Percentiles rank a stretch among this genome's conserved stretches.
phyloP scores from a whole-genome alignment of 2,113 vertebrate genomes.

The Atractosteus spatula region DNA sequence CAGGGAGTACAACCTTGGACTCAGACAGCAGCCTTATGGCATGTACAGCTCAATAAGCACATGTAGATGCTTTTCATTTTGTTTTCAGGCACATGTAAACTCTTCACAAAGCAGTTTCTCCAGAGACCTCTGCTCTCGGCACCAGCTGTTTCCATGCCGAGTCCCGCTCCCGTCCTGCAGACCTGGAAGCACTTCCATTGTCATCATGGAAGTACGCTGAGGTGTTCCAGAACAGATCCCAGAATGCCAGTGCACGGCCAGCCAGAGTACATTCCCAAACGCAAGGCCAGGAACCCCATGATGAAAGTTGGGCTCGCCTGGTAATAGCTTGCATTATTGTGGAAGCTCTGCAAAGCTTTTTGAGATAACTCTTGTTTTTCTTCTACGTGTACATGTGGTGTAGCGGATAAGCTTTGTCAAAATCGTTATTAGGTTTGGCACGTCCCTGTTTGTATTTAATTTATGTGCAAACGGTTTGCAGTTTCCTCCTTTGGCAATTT shows the following conservation, averaged over 20 bases:
- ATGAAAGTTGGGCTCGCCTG: conserved; percentile 83
- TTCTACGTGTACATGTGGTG: too few species aligned
- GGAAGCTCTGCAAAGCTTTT: background rate
- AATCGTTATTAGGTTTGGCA: too few species aligned
- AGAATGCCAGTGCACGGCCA: conserved; percentile 36
- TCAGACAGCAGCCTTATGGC: background rate
- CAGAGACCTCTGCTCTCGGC: conserved; percentile 5
- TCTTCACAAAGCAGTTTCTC: conserved; percentile 11
- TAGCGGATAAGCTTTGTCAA: too few species aligned
- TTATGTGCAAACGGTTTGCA: too few species aligned
- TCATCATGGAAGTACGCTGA: conserved; percentile 26
- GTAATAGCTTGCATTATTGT: conserved; percentile 52
- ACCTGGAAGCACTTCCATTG: conserved; percentile 32
- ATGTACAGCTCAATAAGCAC: background rate
- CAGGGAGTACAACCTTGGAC: too few species aligned
- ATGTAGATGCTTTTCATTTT: too few species aligned
- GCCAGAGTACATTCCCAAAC: conserved; percentile 78
- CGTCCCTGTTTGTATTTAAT: too few species aligned
- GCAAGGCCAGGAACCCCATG: conserved; percentile 84
- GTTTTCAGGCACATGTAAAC: too few species aligned
- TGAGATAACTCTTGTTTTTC: conserved; percentile 8
- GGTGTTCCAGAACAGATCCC: conserved; percentile 47
- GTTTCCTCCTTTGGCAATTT: too few species aligned
- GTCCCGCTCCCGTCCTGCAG: conserved; percentile 19
- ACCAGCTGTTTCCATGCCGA: background rate